phyloP scores from a whole-genome alignment of 2,888 invertebrate species.

The Troides aeacus region DNA sequence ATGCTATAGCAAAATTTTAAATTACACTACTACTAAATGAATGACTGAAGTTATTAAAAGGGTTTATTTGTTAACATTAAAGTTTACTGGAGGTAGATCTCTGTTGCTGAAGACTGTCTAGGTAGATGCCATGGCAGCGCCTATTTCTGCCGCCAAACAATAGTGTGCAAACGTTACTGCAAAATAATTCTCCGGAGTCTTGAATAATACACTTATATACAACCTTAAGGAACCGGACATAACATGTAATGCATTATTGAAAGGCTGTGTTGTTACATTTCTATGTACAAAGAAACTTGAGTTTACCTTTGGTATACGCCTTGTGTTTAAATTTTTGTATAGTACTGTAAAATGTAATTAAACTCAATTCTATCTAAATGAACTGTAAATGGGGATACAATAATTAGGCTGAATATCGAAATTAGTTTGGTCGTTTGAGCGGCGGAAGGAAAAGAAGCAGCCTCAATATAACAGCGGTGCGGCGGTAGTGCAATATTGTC shows the following conservation, averaged over 20 bases:
- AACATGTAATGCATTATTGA: background rate
- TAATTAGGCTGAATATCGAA: slow-evolving; percentile 42
- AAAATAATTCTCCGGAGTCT: background rate
- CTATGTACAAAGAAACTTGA: background rate
- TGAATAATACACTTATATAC: background rate
- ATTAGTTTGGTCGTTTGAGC: slow-evolving; percentile 50
- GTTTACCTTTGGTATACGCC: background rate
- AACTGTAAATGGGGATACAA: background rate
- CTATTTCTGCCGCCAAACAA: no score
- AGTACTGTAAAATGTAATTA: background rate
- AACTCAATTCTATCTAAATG: background rate
- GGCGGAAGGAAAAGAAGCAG: slow-evolving; percentile 44
- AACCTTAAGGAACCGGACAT: background rate
- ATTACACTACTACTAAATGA: background rate
- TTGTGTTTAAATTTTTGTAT: background rate
- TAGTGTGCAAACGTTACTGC: no score
- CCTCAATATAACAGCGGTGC: slow-evolving; percentile 29
- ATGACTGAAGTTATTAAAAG: background rate
- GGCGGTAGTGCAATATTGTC: slow-evolving; percentile 70
- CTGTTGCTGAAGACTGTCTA: no score
- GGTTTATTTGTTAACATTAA: background rate
- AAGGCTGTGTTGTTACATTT: background rate
- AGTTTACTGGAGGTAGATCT: no score
- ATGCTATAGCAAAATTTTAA: background rate
- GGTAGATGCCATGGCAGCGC: no score